A percentile compares a stretch with the other conserved stretches of the same genome.
Conservation (phyloP, 2,797 vertebrate species). For the Hydrolagus colliei region DNA sequence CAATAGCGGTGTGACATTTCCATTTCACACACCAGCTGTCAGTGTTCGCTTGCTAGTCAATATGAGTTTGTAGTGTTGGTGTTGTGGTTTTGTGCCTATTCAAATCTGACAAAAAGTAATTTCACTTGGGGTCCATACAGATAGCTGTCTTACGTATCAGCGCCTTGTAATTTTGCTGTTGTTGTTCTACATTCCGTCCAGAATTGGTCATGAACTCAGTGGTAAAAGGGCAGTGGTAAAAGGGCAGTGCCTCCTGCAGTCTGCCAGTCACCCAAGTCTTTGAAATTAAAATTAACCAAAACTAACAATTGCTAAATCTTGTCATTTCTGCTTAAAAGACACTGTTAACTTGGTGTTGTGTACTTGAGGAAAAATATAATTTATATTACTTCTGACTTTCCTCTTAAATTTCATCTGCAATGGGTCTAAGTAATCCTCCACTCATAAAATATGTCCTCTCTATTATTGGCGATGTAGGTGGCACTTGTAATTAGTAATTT, state of each 20-base stretch:
- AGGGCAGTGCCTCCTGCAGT: background rate
- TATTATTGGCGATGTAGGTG: no score
- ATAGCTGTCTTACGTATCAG: background rate
- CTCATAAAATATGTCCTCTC: no score
- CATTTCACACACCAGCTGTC: background rate
- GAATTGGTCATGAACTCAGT: background rate
- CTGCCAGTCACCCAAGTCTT: no score
- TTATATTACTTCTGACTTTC: no score
- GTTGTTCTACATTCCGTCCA: background rate
- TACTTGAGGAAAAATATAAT: no score
- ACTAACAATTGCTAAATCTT: no score
- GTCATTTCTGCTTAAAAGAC: no score
- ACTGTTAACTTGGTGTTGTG: no score
- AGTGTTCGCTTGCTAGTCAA: background rate
- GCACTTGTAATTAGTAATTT: no score
- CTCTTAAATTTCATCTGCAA: no score
- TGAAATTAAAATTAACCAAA: no score
- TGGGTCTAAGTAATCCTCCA: no score
- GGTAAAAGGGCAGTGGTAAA: background rate
- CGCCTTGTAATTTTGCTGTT: background rate
- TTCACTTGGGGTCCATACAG: background rate
- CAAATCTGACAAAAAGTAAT: background rate
- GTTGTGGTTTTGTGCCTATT: background rate
- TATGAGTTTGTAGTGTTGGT: background rate
- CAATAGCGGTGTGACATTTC: background rate